Base-by-base conservation (phyloP, 2,888 invertebrate genomes). In the Gandaritis pyraliata region DNA sequence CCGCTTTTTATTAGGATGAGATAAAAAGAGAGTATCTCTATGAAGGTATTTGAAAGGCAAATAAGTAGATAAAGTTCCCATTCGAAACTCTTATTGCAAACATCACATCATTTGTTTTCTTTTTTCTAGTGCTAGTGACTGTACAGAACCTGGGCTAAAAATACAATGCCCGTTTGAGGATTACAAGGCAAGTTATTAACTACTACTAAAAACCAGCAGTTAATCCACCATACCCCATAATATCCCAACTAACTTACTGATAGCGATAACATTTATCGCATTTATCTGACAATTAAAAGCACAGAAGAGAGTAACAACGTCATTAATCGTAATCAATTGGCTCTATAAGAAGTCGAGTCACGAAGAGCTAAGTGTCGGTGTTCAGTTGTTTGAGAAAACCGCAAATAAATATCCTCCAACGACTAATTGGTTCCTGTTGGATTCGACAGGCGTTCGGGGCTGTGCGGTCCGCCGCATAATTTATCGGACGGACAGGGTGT, bases 361-460 rank as follows among this genome's bases (percentile, higher is more conserved):
- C 82, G 80, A 74, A 77, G 74, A 74, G 72, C 75, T 75, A 77
- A 81, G 84, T 82, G 83, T 83, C 78, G 82, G 76, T 74, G 79
- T 76, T 79, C 83, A 80, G 83, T 86, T 87, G 84, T 87, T 87
- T 82, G 83, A 83, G 85, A 80, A 81, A 83, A 85, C 88, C 87
- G 86, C 90, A 88, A 88, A 90, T 90, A 91, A 90, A 90, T 90
- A 90, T 89, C 85, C 85, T 78, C 78, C 78, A 80, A 80, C 83
- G 87, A 90, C 90, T 90, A 91, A 91, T 91, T 90, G 89, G 90
- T 88, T 86, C 85, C 86, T 86, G 87, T 84, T 85, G 87, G 87
- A 86, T 84, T 87, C 86, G 87, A 87, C 88, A 85, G 85, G 78
- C 84, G 84, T 82, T 82, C 86, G 83, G 50, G 82, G 73, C 78